Evolutionary conservation across 1,140 invertebrate genomes (phyloP).

Genomic region (Magallana ariakensis): DNA sequence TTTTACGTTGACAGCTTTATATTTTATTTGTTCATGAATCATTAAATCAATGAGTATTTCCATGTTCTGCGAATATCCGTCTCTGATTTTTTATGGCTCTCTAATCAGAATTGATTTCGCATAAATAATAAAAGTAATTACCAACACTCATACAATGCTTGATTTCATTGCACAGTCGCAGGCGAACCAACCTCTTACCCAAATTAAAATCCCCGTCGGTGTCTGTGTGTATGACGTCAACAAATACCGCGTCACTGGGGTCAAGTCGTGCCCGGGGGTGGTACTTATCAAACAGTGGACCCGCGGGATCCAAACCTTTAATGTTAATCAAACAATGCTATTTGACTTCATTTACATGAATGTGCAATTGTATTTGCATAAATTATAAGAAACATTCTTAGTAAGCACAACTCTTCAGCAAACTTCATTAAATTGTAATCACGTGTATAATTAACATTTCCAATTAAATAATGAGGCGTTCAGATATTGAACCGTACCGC

Average conservation of each 20-base stretch:
- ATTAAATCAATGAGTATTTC: not conserved
- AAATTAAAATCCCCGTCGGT: not conserved
- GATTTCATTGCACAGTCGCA: not conserved
- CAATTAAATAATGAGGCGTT: too few relatives aligned
- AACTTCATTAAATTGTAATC: too few relatives aligned
- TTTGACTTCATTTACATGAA: too few relatives aligned
- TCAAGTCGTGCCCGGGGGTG: conserved; percentile 90
- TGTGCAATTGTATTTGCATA: too few relatives aligned
- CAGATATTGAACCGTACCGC: too few relatives aligned
- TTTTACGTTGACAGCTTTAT: not conserved
- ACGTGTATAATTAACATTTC: too few relatives aligned
- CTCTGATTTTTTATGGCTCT: not conserved
- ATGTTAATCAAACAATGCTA: too few relatives aligned
- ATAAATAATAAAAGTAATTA: not conserved
- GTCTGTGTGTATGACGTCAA: conserved; percentile 90
- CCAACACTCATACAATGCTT: not conserved
- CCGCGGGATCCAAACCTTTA: conserved; percentile 91
- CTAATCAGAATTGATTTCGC: not conserved
- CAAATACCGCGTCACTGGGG: conserved; percentile 87
- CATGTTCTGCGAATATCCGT: not conserved
- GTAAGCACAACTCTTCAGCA: too few relatives aligned
- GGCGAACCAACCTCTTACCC: not conserved
- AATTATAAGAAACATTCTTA: too few relatives aligned
- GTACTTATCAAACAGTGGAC: conserved; percentile 93
- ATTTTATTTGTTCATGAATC: not conserved